phyloP scores from a whole-genome alignment of 2,888 invertebrate genomes.

The Auanema freiburgensis region DNA sequence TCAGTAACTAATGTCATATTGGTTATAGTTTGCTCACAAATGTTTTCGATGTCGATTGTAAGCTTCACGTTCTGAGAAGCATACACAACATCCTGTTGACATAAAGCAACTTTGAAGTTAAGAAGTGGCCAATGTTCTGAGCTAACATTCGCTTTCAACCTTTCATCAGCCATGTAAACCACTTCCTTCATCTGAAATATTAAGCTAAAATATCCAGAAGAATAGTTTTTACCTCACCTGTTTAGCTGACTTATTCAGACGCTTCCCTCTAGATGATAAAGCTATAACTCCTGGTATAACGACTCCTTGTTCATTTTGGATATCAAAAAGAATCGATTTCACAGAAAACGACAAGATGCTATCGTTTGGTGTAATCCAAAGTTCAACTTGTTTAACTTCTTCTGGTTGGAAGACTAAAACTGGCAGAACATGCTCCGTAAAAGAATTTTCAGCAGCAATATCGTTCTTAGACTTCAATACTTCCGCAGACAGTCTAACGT shows the following conservation, averaged over 20 bases:
- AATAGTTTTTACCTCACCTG: slow-evolving; percentile 22
- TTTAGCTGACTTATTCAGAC: slow-evolving; percentile 40
- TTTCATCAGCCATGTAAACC: slow-evolving; percentile 38
- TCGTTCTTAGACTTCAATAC: not conserved
- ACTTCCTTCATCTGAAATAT: slow-evolving; percentile 36
- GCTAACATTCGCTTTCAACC: slow-evolving; percentile 42
- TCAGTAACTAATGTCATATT: slow-evolving; percentile 38
- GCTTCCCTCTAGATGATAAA: slow-evolving; percentile 34
- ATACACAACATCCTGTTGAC: slow-evolving; percentile 23
- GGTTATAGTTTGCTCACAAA: slow-evolving; percentile 37
- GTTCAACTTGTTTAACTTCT: slow-evolving; percentile 21
- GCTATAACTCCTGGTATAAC: slow-evolving; percentile 21
- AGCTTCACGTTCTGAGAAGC: slow-evolving; percentile 39
- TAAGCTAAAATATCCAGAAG: not conserved
- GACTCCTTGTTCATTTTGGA: slow-evolving; percentile 17
- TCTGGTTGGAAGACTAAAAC: not conserved
- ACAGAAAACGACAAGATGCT: slow-evolving; percentile 24
- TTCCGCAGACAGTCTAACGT: slow-evolving; percentile 33
- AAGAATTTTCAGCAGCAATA: not conserved
- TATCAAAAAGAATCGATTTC: slow-evolving; percentile 5
- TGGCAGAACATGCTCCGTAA: not conserved
- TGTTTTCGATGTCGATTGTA: slow-evolving; percentile 32
- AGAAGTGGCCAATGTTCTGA: slow-evolving; percentile 47
- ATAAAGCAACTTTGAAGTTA: slow-evolving; percentile 33
- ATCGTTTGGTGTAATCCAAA: slow-evolving; percentile 18